A percentile compares a stretch with the other conserved stretches of the same genome.
These are phyloP conservation scores for Drosophila teissieri DNA, from an alignment of 1,140 invertebrate species.

Conservation along the genomic window DNA sequence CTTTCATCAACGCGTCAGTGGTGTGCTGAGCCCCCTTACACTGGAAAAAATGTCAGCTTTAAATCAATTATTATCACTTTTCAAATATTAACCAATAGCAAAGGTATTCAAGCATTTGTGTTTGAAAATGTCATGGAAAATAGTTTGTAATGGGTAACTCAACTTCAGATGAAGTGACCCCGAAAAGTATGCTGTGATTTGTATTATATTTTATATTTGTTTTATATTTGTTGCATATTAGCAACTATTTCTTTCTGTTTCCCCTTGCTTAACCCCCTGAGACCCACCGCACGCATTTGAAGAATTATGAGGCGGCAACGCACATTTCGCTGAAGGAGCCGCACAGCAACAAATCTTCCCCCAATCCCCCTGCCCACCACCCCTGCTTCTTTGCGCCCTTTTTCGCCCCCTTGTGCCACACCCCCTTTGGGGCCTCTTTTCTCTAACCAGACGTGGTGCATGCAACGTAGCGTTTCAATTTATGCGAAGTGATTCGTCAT, in stretches of 20 bases:
- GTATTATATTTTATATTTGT: neutral
- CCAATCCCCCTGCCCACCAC: neutral
- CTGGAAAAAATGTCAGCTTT: neutral
- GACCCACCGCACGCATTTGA: conserved; percentile 73
- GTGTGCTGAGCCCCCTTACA: neutral
- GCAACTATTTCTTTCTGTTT: neutral
- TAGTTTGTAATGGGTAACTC: no score
- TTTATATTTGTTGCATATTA: no score
- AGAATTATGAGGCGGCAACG: conserved; percentile 78
- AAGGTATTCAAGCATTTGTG: no score
- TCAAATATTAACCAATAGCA: no score
- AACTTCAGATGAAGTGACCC: no score
- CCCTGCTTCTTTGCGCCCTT: no score
- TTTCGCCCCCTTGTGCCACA: neutral
- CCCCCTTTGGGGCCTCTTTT: conserved; percentile 23
- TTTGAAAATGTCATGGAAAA: no score
- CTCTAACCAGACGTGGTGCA: conserved; percentile 64
- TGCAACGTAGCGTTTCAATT: conserved; percentile 82
- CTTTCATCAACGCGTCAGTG: conserved; percentile 58
- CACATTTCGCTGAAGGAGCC: conserved; percentile 73
- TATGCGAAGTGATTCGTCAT: conserved; percentile 83
- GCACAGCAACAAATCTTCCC: conserved; percentile 55
- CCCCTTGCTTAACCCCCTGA: conserved; percentile 39
- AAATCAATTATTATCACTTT: no score
- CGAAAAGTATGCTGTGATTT: no score